A percentile compares a stretch with the other conserved stretches of the same genome.
Evolutionary conservation across 92 coral and sea anemone species (phyloP).

Genomic region (Umimayanthus kanabou): DNA sequence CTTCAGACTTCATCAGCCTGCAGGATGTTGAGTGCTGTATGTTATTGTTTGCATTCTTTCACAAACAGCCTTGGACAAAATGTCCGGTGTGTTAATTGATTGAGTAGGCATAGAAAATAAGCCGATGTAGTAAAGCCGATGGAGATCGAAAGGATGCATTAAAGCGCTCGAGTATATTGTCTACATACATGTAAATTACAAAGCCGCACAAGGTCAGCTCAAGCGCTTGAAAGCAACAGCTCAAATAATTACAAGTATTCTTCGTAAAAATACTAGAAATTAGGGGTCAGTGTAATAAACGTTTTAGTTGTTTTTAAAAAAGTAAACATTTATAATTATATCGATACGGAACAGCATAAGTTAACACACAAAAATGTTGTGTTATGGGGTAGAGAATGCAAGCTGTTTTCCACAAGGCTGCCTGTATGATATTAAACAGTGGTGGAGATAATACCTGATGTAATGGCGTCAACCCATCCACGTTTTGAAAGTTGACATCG

Average conservation of each 20-base stretch:
- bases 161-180: no score
- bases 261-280: background rate
- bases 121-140: no score
- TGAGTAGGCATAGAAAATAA: background rate
- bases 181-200: no score
- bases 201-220: background rate
- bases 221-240: background rate
- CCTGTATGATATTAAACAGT: background rate
- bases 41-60: background rate
- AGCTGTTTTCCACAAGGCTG: background rate
- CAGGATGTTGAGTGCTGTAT: background rate
- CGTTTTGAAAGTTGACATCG: conserved; percentile 59
- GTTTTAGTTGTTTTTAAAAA: background rate
- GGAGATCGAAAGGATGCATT: no score
- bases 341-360: background rate
- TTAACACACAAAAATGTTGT: background rate
- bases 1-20: background rate
- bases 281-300: background rate
- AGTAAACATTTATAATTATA: background rate
- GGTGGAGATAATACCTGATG: conserved; percentile 43
- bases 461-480: conserved; percentile 57
- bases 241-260: no score
- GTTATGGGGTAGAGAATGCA: background rate
- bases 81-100: background rate
- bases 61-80: background rate